These are phyloP conservation scores for Synanthedon andrenaeformis DNA, from an alignment of 2,888 invertebrate species.

Conservation along the genomic window DNA sequence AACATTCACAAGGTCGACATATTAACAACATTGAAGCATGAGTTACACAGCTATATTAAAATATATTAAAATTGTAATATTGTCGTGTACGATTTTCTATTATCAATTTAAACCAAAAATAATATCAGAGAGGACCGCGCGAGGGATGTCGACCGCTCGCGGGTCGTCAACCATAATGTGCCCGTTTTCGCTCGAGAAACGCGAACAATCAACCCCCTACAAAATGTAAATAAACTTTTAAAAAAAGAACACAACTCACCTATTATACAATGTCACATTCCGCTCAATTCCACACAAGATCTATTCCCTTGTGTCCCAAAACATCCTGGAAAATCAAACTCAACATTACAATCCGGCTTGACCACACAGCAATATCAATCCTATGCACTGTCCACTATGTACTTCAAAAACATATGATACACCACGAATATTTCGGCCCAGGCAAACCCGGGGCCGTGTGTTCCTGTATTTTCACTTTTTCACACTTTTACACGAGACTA, in stretches of 20 bases:
- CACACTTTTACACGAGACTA: constrained; percentile 49
- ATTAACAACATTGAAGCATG: not conserved
- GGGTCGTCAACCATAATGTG: constrained; percentile 44
- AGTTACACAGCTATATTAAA: constrained; percentile 23
- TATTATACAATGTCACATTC: constrained; percentile 71
- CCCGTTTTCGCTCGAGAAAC: constrained; percentile 51
- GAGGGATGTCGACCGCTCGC: constrained; percentile 31
- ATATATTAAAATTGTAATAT: not conserved
- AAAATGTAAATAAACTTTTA: constrained; percentile 59
- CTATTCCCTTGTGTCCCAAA: constrained; percentile 59
- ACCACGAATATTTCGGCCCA: constrained; percentile 51
- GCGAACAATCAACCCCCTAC: constrained; percentile 30
- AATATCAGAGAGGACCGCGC: constrained; percentile 24
- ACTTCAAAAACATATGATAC: constrained; percentile 69
- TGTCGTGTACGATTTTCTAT: not conserved
- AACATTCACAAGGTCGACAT: not conserved
- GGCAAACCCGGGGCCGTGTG: constrained; percentile 39
- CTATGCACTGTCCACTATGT: constrained; percentile 60
- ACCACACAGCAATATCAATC: constrained; percentile 66
- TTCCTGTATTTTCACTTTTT: constrained; percentile 44
- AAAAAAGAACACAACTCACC: constrained; percentile 49
- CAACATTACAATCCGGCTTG: constrained; percentile 63
- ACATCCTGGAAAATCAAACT: constrained; percentile 63
- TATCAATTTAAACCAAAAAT: not conserved
- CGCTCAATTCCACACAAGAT: constrained; percentile 64